A percentile compares a stretch with the other conserved stretches of the same genome.
Conservation (phyloP, 2,113 vertebrate species). For the Lonchura striata region DNA sequence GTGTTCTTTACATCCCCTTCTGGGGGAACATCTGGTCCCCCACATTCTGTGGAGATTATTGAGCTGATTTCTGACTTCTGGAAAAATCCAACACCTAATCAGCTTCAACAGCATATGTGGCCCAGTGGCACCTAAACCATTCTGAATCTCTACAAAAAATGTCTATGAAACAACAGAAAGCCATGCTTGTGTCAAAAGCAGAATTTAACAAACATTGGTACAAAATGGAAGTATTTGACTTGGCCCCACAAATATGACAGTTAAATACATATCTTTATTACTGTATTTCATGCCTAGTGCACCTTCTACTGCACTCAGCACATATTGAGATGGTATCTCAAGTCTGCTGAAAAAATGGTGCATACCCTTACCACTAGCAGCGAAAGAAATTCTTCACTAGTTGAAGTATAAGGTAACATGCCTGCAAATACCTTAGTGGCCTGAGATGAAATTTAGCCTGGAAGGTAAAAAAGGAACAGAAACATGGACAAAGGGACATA, state of each 20-base stretch:
- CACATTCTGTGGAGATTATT: background rate
- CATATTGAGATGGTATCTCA: background rate
- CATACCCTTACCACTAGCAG: background rate
- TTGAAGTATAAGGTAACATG: background rate
- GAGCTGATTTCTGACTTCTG: background rate
- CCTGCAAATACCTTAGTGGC: background rate
- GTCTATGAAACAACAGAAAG: background rate
- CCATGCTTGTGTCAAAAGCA: background rate
- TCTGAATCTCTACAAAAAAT: background rate
- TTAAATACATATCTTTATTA: background rate
- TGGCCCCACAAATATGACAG: background rate
- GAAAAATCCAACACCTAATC: background rate
- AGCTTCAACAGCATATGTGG: background rate
- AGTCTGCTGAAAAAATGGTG: background rate
- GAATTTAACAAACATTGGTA: background rate
- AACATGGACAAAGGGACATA: background rate
- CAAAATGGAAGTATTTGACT: background rate
- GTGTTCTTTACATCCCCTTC: accelerated
- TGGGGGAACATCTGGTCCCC: background rate
- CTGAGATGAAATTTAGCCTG: background rate
- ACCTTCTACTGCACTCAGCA: background rate
- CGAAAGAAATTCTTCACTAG: background rate
- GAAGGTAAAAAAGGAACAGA: background rate
- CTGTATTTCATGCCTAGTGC: background rate
- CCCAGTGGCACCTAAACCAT: background rate